Evolutionary conservation across 2,888 invertebrate species (phyloP).

Genomic region (Sicus ferrugineus): DNA sequence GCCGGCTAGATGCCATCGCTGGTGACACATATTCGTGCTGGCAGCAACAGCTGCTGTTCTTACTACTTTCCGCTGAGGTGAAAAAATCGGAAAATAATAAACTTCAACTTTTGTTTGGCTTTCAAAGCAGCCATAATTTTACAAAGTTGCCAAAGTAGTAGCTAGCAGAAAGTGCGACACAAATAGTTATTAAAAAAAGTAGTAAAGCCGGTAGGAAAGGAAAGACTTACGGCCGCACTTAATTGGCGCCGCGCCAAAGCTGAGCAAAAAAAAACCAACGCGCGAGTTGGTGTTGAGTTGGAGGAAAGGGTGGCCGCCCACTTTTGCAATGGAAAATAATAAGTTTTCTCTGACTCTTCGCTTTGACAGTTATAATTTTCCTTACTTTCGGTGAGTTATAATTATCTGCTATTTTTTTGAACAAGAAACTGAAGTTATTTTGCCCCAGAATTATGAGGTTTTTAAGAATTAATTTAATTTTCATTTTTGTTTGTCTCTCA

Average conservation of each 20-base stretch:
- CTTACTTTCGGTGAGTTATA: too few species aligned
- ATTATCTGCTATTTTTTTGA: too few species aligned
- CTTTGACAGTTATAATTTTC: too few species aligned
- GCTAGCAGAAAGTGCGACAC: constrained; percentile 1
- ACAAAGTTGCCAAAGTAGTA: constrained; percentile 26
- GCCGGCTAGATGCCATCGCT: background rate
- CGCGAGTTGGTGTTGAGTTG: too few species aligned
- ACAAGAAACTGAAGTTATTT: too few species aligned
- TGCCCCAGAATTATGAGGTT: too few species aligned
- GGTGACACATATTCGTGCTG: constrained; percentile 20
- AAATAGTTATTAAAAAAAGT: background rate
- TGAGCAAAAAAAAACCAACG: background rate
- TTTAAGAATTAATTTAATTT: too few species aligned
- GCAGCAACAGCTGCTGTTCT: background rate
- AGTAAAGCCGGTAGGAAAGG: background rate
- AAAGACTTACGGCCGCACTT: background rate
- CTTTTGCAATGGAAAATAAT: background rate
- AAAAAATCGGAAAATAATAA: constrained; percentile 24
- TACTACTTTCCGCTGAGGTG: background rate
- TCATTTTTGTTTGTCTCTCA: background rate
- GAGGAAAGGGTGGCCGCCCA: too few species aligned
- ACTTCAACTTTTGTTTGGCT: constrained; percentile 28
- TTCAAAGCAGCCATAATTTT: constrained; percentile 26
- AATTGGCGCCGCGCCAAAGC: constrained; percentile 14
- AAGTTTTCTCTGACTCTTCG: too few species aligned